Percentiles rank a stretch among this genome's conserved stretches.
Evolutionary conservation across 2,888 invertebrate species (phyloP).

Genomic region (Conus canariensis): DNA sequence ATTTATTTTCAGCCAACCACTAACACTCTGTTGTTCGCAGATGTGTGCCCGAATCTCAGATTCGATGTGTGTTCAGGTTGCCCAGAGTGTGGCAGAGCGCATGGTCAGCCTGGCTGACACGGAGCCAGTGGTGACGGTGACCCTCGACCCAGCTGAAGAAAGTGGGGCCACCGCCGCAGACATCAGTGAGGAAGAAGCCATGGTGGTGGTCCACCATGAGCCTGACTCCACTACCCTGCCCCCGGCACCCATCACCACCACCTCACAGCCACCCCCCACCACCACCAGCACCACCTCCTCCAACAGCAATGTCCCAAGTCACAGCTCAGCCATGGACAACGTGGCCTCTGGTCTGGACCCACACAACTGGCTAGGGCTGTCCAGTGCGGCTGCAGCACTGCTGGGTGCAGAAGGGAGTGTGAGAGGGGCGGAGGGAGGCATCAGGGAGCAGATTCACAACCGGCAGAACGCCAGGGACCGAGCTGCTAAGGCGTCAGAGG

Average conservation of each 20-base stretch:
- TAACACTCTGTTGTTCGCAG: too few species aligned
- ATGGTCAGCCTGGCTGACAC: slow-evolving; percentile 85
- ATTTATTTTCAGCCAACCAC: too few species aligned
- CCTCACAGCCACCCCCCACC: background rate
- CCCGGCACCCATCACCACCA: background rate
- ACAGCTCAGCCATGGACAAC: slow-evolving; percentile 1
- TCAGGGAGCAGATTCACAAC: slow-evolving; percentile 55
- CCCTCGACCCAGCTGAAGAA: slow-evolving; percentile 69
- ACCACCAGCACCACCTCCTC: background rate
- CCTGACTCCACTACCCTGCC: slow-evolving; percentile 41
- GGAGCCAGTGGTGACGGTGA: slow-evolving; percentile 69
- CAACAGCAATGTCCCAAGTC: background rate
- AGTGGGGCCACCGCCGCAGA: slow-evolving; percentile 32
- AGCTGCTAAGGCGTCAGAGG: slow-evolving; percentile 58
- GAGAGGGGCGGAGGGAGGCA: slow-evolving; percentile 48
- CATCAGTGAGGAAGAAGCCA: slow-evolving; percentile 54
- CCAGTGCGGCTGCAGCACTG: slow-evolving; percentile 21
- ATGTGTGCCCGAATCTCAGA: too few species aligned
- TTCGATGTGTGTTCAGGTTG: slow-evolving; percentile 82
- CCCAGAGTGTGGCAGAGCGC: slow-evolving; percentile 93
- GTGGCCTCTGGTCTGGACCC: background rate
- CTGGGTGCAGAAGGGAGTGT: slow-evolving; percentile 38
- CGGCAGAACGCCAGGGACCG: slow-evolving; percentile 51
- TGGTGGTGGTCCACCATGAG: slow-evolving; percentile 64
- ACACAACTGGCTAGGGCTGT: slow-evolving; percentile 23